Conservation (phyloP, 2,888 invertebrate genomes). For the Xylocampa areola region DNA sequence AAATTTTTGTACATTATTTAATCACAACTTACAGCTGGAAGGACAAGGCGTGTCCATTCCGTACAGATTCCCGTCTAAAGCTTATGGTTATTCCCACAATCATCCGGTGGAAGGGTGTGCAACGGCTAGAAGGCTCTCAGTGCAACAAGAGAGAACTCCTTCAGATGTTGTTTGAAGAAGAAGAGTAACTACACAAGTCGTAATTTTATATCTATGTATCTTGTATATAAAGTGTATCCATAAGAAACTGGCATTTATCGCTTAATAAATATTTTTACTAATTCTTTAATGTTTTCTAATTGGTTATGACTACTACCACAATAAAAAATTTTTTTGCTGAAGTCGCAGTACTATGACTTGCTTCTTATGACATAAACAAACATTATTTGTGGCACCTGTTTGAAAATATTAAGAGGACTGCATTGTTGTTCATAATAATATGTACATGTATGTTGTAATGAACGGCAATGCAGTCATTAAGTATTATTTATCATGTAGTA, state of each 20-base stretch:
- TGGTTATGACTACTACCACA: no score
- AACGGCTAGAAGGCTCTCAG: slow-evolving; percentile 94
- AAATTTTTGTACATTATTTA: neutral
- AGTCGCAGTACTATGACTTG: no score
- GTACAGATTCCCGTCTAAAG: slow-evolving; percentile 92
- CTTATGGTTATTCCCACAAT: slow-evolving; percentile 95
- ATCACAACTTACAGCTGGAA: slow-evolving; percentile 92
- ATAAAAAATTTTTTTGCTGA: no score
- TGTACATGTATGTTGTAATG: no score
- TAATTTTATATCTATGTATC: slow-evolving; percentile 3
- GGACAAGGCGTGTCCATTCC: slow-evolving; percentile 94
- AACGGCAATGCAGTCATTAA: no score
- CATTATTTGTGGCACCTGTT: no score
- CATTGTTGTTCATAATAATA: no score
- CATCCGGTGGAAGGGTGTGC: slow-evolving; percentile 93
- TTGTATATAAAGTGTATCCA: slow-evolving; percentile 51
- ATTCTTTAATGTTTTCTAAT: neutral
- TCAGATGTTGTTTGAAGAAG: slow-evolving; percentile 70
- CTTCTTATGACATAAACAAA: no score
- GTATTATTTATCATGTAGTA: no score
- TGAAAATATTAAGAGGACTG: no score
- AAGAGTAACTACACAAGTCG: slow-evolving; percentile 11
- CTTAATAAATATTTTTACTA: slow-evolving; percentile 23
- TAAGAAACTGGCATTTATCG: slow-evolving; percentile 33
- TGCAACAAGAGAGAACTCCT: slow-evolving; percentile 93